Conservation (phyloP, 1,140 invertebrate genomes). For the Ganaspis sp. region DNA sequence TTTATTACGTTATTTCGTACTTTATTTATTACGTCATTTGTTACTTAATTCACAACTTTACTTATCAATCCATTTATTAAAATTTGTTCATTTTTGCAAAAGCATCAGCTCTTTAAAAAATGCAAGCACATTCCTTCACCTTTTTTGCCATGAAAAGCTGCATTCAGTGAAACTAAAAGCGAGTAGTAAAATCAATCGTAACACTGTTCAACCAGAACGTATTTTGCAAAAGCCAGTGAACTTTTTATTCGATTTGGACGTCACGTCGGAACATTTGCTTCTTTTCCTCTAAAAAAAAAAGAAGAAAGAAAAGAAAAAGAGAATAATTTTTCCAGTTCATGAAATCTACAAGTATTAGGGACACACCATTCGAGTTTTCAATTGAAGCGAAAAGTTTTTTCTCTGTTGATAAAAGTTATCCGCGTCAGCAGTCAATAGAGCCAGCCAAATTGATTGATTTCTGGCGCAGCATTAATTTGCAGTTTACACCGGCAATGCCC, state of each 20-base stretch:
- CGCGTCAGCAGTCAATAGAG: background rate
- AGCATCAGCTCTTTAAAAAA: no score
- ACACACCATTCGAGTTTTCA: background rate
- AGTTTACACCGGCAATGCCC: conserved; percentile 7
- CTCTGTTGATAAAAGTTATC: background rate
- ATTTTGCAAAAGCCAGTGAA: background rate
- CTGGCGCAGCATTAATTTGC: background rate
- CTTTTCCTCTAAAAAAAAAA: background rate
- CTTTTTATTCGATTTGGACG: conserved; percentile 1
- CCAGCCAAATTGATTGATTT: background rate
- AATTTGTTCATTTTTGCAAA: no score
- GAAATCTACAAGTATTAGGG: background rate
- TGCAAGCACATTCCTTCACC: no score
- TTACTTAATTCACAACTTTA: no score
- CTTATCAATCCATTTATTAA: no score
- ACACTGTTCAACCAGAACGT: background rate
- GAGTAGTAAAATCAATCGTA: background rate
- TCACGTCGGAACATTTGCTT: background rate
- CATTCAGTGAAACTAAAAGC: background rate
- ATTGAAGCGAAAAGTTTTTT: background rate
- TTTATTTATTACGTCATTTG: no score
- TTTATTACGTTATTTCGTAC: no score
- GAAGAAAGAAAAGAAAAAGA: background rate
- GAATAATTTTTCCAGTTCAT: background rate
- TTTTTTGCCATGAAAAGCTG: background rate